phyloP scores from a whole-genome alignment of 2,888 invertebrate genomes.

The Lasioglossum pauxillum region DNA sequence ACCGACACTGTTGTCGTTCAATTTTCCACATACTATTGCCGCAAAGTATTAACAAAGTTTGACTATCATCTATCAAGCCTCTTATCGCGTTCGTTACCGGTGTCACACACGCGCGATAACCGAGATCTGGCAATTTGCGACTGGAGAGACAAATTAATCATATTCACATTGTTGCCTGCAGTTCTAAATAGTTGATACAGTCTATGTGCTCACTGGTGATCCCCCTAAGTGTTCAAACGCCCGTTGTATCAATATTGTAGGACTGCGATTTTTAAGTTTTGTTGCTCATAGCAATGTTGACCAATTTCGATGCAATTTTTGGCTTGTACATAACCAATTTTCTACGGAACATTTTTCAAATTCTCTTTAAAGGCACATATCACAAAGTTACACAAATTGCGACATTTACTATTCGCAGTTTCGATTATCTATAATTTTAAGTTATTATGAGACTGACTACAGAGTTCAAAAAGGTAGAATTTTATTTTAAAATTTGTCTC shows the following conservation, averaged over 20 bases:
- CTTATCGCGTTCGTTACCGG: conserved; percentile 6
- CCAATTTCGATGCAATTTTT: too few species aligned
- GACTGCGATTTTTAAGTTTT: background rate
- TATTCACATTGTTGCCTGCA: background rate
- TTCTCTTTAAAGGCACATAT: too few species aligned
- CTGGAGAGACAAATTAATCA: background rate
- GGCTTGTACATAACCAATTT: too few species aligned
- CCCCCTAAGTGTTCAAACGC: background rate
- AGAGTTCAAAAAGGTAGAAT: too few species aligned
- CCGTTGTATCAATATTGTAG: background rate
- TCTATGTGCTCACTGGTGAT: background rate
- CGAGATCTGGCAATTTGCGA: conserved; percentile 6
- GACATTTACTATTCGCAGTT: too few species aligned
- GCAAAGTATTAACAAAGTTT: background rate
- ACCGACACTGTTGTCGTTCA: conserved; percentile 8
- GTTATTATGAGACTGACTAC: too few species aligned
- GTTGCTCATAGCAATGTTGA: too few species aligned
- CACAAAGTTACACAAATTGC: too few species aligned
- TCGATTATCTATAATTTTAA: too few species aligned
- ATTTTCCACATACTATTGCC: background rate
- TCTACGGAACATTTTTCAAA: too few species aligned
- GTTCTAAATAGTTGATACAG: background rate
- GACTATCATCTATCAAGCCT: conserved; percentile 1
- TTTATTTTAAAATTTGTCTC: too few species aligned
- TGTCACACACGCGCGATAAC: background rate